Evolutionary conservation across 2,797 vertebrate genomes (phyloP), one percentile per base, ranked within the genome.

Genomic region (Liparis tanakae): DNA sequence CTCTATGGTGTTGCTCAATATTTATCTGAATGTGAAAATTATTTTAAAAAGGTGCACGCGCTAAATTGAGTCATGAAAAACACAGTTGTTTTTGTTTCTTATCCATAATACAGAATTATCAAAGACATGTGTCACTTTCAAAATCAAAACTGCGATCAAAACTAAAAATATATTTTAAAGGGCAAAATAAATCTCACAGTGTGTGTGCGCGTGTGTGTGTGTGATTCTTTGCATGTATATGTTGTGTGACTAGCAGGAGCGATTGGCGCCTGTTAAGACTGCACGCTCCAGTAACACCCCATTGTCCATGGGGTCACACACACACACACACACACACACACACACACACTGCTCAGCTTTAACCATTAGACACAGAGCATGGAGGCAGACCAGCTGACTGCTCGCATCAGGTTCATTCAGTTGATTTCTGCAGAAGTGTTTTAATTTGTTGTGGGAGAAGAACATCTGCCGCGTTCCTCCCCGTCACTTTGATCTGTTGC

Each of bases 311-410:
- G 71, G 74, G 69, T 76, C 59, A 62, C 5, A 48, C 60, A 58
- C 61, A 56, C 60, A 25, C 55, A 36, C 30, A 67, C 1, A 14
- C 1, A 10, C 6, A 37, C 20, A 67, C 1, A 14, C 1, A 9
- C 6, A 37, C 20, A 68, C 1, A 14, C 1, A 12, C 62, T 39
- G 64, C 79, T 80, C 81, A 75, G 84, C 69, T 76, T 84, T 81
- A 78, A 80, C 74, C 75, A 69, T 82, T 84, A 88, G 67, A 61
- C 80, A 75, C 33, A 61, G 72, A 73, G 73, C 84, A 85, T 4
- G 3, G 54, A 87, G 65, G 78, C 83, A 77, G 76, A 89, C 80
- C 85, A 78, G 71, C 86, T 83, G 74, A 72, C 77, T 75, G 70
- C 74, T 78, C 66, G 61, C 72, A 58, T 78, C 70, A 43, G 57